These are phyloP conservation scores for Odontophorus gujanensis DNA, from an alignment of 2,113 vertebrate species.

Conservation along the genomic window DNA sequence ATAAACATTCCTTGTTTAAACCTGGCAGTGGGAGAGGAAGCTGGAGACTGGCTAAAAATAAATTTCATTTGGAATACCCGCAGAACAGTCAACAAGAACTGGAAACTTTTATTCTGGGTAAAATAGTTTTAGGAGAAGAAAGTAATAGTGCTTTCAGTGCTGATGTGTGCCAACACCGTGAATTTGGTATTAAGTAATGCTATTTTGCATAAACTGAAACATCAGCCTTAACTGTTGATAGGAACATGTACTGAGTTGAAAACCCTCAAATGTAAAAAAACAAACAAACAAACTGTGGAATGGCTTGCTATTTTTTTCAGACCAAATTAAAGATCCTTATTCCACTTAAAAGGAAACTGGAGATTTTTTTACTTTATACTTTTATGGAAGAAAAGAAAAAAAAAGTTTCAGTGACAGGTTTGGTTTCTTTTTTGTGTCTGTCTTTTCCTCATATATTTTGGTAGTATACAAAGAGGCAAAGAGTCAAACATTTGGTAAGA, in stretches of 20 bases:
- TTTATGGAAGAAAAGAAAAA: no score
- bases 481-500: no score
- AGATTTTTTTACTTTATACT: no score
- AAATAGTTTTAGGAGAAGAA: background rate
- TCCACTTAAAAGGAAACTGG: no score
- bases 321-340: no score
- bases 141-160: background rate
- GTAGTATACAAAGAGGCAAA: no score
- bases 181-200: background rate
- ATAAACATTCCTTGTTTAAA: background rate
- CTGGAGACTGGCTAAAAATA: background rate
- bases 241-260: background rate
- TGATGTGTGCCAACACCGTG: background rate
- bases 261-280: background rate
- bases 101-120: background rate
- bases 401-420: no score
- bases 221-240: background rate
- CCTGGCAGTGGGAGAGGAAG: accelerated
- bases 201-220: background rate
- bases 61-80: background rate
- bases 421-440: no score
- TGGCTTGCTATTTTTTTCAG: no score
- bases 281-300: no score
- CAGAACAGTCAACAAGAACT: background rate
- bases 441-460: no score